phyloP scores from a whole-genome alignment of 2,888 invertebrate genomes.

The Maniola hyperantus region DNA sequence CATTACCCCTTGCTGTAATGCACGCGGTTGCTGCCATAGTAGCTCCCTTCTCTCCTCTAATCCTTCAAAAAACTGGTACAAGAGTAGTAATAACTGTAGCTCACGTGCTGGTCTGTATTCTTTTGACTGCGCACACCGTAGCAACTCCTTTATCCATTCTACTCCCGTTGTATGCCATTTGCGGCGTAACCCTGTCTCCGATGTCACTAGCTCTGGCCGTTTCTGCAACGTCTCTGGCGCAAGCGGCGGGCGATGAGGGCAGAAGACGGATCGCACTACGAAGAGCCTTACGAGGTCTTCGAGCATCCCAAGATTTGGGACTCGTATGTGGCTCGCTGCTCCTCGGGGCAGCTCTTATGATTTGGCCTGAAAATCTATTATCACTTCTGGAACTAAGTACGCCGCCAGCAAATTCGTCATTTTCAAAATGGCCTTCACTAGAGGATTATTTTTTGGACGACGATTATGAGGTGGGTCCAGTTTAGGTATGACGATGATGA shows the following conservation, averaged over 20 bases:
- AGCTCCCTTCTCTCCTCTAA: constrained; percentile 72
- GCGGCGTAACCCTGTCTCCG: constrained; percentile 83
- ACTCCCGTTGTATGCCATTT: constrained; percentile 66
- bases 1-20: constrained; percentile 84
- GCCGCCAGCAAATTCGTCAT: constrained; percentile 62
- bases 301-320: constrained; percentile 75
- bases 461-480: constrained; percentile 79
- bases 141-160: constrained; percentile 65
- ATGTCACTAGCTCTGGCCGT: constrained; percentile 82
- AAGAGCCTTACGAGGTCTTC: constrained; percentile 67
- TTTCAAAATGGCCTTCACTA: constrained; percentile 66
- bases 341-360: constrained; percentile 74
- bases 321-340: constrained; percentile 69
- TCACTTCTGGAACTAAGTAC: constrained; percentile 68
- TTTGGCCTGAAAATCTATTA: constrained; percentile 72
- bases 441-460: constrained; percentile 82
- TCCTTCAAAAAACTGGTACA: constrained; percentile 70
- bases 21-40: constrained; percentile 84
- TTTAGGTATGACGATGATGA: neutral
- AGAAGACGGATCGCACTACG: constrained; percentile 67
- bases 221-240: constrained; percentile 82
- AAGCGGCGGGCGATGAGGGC: constrained; percentile 74
- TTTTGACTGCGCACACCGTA: constrained; percentile 83
- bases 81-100: constrained; percentile 71
- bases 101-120: constrained; percentile 81